A percentile compares a stretch with the other conserved stretches of the same genome.
Conservation (phyloP, 2,113 vertebrate genomes). For the Spea bombifrons region DNA sequence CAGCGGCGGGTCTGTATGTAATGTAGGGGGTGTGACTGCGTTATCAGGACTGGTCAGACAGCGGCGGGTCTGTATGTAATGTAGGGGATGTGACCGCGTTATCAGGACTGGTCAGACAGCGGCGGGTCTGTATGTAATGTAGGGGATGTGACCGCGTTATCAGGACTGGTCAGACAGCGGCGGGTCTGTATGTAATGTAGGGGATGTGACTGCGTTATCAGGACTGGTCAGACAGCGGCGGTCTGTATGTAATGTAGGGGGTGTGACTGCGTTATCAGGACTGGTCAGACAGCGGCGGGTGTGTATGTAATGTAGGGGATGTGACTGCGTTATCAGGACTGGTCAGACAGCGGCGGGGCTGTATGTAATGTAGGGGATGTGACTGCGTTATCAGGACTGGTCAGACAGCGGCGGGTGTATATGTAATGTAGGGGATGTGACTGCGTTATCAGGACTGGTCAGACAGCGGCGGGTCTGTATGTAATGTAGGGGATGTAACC, state of each 20-base stretch:
- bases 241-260: background rate
- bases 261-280: background rate
- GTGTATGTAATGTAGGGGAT: background rate
- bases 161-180: background rate
- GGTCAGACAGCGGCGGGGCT: background rate
- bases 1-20: background rate
- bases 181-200: background rate
- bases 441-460: background rate
- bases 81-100: background rate
- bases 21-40: background rate
- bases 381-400: background rate
- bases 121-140: background rate
- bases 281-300: background rate
- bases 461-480: background rate
- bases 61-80: background rate
- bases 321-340: no score
- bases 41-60: no score
- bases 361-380: background rate
- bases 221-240: background rate
- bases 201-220: background rate
- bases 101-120: background rate
- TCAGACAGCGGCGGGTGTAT: background rate
- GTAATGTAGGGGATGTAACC: background rate
- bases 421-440: background rate
- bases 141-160: background rate